Conservation (phyloP, 2,888 invertebrate species). For the Drosophila austrosaltans region DNA sequence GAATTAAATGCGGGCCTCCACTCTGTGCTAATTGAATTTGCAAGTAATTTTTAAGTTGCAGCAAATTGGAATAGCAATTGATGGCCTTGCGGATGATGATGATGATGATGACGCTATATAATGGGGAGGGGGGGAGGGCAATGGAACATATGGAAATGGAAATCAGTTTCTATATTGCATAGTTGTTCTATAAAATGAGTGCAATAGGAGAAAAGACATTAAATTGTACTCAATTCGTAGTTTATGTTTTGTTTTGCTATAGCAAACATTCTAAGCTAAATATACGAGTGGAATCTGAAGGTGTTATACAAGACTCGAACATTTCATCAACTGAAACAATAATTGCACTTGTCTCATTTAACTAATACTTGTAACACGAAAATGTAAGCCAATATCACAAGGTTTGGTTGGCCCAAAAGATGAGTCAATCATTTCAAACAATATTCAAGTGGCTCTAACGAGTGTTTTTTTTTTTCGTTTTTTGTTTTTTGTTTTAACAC, state of each 20-base stretch:
- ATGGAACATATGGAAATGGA: background rate
- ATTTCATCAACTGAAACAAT: too few relatives aligned
- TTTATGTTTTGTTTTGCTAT: too few relatives aligned
- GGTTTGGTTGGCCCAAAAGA: slow-evolving; percentile 5
- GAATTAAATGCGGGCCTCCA: slow-evolving; percentile 9
- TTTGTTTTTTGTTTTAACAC: slow-evolving; percentile 16
- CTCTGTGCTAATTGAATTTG: slow-evolving; percentile 16
- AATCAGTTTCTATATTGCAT: background rate
- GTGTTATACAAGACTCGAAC: too few relatives aligned
- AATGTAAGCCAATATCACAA: background rate
- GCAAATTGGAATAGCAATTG: slow-evolving; percentile 9
- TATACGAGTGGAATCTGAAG: too few relatives aligned
- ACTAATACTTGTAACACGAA: background rate
- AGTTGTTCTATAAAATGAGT: background rate
- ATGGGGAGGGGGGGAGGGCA: too few relatives aligned
- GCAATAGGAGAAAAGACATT: too few relatives aligned
- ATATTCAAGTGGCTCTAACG: slow-evolving; percentile 42
- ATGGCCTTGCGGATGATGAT: background rate
- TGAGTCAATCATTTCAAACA: slow-evolving; percentile 46
- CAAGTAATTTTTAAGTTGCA: slow-evolving; percentile 9
- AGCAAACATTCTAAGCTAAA: too few relatives aligned
- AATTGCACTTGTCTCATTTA: background rate
- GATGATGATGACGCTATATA: too few relatives aligned
- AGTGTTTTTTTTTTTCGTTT: slow-evolving; percentile 1
- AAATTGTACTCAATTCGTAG: too few relatives aligned